These are phyloP conservation scores for Liparis tanakae DNA, from an alignment of 2,797 vertebrate genomes.

Conservation along the genomic window DNA sequence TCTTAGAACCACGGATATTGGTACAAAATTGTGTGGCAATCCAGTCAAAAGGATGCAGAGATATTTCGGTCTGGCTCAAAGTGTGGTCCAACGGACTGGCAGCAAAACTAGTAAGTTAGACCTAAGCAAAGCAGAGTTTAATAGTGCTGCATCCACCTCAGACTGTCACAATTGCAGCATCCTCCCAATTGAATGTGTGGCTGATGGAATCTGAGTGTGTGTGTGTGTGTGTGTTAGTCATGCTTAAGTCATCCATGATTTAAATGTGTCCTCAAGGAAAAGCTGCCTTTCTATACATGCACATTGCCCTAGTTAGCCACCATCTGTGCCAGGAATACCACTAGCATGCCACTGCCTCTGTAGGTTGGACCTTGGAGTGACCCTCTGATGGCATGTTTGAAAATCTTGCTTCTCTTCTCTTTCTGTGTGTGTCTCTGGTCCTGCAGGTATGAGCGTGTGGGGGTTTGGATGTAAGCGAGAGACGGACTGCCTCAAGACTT, in stretches of 20 bases:
- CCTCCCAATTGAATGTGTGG: slow-evolving; percentile 24
- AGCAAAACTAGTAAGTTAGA: not conserved
- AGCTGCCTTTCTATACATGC: slow-evolving; percentile 46
- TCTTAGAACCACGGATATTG: not conserved
- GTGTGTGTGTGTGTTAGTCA: slow-evolving; percentile 38
- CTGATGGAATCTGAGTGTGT: not conserved
- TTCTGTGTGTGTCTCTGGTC: slow-evolving; percentile 35
- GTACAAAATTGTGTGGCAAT: not conserved
- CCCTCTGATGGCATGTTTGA: slow-evolving; percentile 21
- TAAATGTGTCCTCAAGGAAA: slow-evolving; percentile 66
- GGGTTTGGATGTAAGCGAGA: slow-evolving; percentile 40
- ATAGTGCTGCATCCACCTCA: slow-evolving; percentile 9
- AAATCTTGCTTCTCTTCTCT: slow-evolving; percentile 24
- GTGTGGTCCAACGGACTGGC: not conserved
- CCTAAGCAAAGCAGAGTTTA: slow-evolving; percentile 3
- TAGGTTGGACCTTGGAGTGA: slow-evolving; percentile 47
- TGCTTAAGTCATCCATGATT: slow-evolving; percentile 68
- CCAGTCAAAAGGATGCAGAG: not conserved
- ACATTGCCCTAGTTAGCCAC: slow-evolving; percentile 63
- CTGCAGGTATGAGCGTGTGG: slow-evolving; percentile 46
- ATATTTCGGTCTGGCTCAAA: slow-evolving; percentile 9
- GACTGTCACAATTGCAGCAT: slow-evolving; percentile 14
- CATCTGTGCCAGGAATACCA: slow-evolving; percentile 57
- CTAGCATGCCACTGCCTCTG: slow-evolving; percentile 18
- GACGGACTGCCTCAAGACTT: slow-evolving; percentile 25